Percentiles rank a stretch among this genome's conserved stretches.
phyloP scores from a whole-genome alignment of 2,113 vertebrate genomes.

The Catharus fuscescens region DNA sequence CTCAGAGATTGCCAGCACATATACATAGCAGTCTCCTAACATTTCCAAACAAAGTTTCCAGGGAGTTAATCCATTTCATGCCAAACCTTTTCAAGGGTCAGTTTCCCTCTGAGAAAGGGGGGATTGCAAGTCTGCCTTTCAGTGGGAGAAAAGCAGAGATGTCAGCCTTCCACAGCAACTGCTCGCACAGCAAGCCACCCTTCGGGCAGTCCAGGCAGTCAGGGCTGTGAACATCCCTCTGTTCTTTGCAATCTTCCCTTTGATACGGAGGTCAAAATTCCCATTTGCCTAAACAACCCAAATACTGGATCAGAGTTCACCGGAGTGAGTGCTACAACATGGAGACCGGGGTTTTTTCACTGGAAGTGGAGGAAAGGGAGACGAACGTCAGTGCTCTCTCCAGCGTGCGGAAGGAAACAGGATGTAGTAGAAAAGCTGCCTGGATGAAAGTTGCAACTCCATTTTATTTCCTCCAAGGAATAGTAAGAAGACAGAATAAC shows the following conservation, averaged over 20 bases:
- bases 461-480: constrained; percentile 58
- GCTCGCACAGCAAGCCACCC: not conserved
- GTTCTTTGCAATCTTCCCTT: not conserved
- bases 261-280: not conserved
- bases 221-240: not conserved
- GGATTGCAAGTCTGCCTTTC: not conserved
- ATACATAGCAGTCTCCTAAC: constrained; percentile 35
- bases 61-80: constrained; percentile 45
- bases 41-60: constrained; percentile 58
- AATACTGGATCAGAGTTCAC: not conserved
- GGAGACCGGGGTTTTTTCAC: not conserved
- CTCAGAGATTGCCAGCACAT: not conserved
- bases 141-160: not conserved
- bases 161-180: not conserved
- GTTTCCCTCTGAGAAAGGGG: not conserved
- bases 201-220: not conserved
- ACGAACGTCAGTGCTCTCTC: not conserved
- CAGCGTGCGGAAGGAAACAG: constrained; percentile 60
- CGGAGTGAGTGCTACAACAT: rapidly evolving
- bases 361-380: not conserved
- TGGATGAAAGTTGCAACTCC: constrained; percentile 29
- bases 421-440: constrained; percentile 58
- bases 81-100: constrained; percentile 33
- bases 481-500: constrained; percentile 5
- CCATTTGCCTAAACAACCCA: not conserved